Percentiles rank a stretch among this genome's conserved stretches.
These are phyloP conservation scores for Uloborus diversus DNA, from an alignment of 1,140 invertebrate genomes.

Conservation along the genomic window DNA sequence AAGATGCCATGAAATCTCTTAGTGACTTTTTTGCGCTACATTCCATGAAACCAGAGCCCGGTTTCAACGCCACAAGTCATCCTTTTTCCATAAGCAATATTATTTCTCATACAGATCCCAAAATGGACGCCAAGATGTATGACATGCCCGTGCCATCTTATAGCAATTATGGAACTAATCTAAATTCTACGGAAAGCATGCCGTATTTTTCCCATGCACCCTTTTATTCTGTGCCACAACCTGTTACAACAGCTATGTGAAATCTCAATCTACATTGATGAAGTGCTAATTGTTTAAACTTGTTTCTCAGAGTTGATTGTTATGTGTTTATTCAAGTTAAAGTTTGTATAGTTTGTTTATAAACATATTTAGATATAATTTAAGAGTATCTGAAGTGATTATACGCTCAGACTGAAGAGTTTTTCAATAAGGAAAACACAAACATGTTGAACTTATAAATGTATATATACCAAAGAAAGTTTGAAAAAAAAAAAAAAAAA, in stretches of 20 bases:
- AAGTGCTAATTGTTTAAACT: not conserved
- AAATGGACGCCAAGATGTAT: constrained; percentile 71
- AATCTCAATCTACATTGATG: not conserved
- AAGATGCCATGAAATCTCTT: constrained; percentile 58
- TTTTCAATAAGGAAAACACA: not conserved
- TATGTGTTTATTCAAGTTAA: not conserved
- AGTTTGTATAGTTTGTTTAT: not conserved
- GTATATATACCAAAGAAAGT: not conserved
- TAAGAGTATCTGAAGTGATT: too few relatives aligned
- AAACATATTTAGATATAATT: too few relatives aligned
- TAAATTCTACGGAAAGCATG: constrained; percentile 69
- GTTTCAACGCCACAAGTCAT: constrained; percentile 73
- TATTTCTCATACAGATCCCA: constrained; percentile 74
- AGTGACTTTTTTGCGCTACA: constrained; percentile 56
- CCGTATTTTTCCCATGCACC: constrained; percentile 59
- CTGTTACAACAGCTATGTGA: constrained; percentile 5
- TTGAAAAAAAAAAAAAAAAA: not conserved
- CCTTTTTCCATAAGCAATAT: constrained; percentile 94
- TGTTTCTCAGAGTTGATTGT: not conserved
- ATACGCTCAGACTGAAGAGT: not conserved
- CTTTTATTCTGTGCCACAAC: not conserved
- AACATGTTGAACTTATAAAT: not conserved
- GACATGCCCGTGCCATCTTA: constrained; percentile 64
- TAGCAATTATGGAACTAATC: constrained; percentile 65
- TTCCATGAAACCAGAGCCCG: constrained; percentile 59